Percentiles rank a stretch among this genome's conserved stretches.
Evolutionary conservation across 2,797 vertebrate species (phyloP).

Genomic region (Calcarius lapponicus): DNA sequence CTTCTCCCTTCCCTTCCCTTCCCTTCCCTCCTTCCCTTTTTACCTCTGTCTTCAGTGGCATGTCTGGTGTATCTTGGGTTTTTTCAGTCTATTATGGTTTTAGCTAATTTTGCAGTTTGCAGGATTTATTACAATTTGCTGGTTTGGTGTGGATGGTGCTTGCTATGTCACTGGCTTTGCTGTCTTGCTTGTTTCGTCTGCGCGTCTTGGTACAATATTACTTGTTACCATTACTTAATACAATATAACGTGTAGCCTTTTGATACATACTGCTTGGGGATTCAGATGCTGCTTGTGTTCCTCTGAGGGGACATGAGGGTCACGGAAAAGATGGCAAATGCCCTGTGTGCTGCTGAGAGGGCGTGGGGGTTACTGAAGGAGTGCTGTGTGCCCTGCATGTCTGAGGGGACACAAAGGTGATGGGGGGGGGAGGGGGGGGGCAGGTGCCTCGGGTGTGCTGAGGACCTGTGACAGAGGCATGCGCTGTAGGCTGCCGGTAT

Average conservation of each 20-base stretch:
- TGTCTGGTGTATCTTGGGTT: neutral
- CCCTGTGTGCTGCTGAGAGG: too few relatives aligned
- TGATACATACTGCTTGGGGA: neutral
- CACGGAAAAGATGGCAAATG: too few relatives aligned
- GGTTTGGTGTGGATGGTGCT: neutral
- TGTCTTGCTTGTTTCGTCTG: fast-evolving
- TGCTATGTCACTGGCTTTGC: neutral
- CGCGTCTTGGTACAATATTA: neutral
- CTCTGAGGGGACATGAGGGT: neutral
- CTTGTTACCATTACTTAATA: neutral
- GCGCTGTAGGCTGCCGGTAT: too few relatives aligned
- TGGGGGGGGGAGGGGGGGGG: too few relatives aligned
- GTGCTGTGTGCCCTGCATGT: too few relatives aligned
- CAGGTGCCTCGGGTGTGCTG: too few relatives aligned
- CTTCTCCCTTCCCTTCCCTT: too few relatives aligned
- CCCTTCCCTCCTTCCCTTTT: too few relatives aligned
- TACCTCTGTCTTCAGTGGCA: too few relatives aligned
- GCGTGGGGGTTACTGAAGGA: too few relatives aligned
- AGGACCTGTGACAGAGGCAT: too few relatives aligned
- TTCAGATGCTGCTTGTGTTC: neutral
- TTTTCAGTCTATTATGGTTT: neutral
- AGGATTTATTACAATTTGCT: neutral
- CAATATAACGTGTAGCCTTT: neutral
- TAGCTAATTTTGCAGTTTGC: neutral
- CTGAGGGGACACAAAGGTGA: too few relatives aligned